Conservation (phyloP, 2,888 invertebrate species). For the Orthonychiurus folsomi region DNA sequence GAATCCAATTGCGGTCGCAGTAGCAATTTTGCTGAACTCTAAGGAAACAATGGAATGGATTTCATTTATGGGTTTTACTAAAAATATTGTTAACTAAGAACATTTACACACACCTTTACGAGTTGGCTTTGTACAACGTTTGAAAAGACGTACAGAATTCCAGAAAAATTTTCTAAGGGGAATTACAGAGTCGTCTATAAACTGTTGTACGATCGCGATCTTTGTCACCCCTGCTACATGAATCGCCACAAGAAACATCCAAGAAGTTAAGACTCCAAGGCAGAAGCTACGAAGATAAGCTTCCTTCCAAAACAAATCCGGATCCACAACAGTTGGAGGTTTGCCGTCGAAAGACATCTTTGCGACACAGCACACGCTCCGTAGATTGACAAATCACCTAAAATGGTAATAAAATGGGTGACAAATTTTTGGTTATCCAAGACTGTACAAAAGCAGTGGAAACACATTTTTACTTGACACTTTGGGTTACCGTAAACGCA, state of each 20-base stretch:
- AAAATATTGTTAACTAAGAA: not conserved
- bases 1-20: constrained; percentile 18
- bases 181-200: not conserved
- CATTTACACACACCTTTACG: not conserved
- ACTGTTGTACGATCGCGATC: not conserved
- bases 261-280: no score
- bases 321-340: not conserved
- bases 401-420: no score
- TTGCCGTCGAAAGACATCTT: no score
- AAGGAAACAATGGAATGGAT: not conserved
- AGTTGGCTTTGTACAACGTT: constrained; percentile 10
- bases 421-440: no score
- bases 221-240: not conserved
- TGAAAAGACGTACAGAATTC: constrained; percentile 4
- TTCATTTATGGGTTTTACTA: not conserved
- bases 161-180: not conserved
- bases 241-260: not conserved
- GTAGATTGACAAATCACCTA: no score
- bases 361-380: no score
- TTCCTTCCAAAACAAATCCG: no score
- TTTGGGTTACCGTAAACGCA: no score
- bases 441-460: no score
- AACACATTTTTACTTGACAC: no score
- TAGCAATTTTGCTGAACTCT: constrained; percentile 12
- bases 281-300: not conserved